Base-by-base conservation (phyloP, 2,797 vertebrate genomes). In the Staurois parvus region DNA sequence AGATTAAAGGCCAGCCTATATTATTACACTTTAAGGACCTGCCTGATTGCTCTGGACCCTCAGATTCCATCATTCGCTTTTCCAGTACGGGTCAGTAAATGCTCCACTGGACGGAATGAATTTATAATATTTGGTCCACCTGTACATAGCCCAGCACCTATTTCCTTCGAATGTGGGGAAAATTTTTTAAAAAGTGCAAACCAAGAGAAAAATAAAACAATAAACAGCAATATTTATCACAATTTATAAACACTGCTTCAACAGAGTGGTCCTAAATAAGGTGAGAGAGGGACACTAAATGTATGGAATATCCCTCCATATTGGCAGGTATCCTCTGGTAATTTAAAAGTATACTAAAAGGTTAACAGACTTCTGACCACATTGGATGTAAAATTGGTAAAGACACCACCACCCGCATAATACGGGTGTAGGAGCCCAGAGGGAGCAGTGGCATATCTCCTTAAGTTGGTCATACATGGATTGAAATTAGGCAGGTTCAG, bases 181-280 rank as follows among this genome's bases (percentile, higher is more conserved):
- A 73, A 26, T 59, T 13, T n/a, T n/a, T 28, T 29, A 72, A 32
- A 70, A 59, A 21, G 7, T 21, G n/a, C 3, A 8, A 7, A 59
- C 6, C 21, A 59, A 59, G 7, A 32, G 15, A 67, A 76, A 76
- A 24, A 28, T 3, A 76, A 4, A 24, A 29, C 8, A 76, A 4
- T 9, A 76, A 77, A 64, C 56, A n/a, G 12, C 12, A 28, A 17
- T 69, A 17, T 26, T 59, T 29, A 81, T 45, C 72, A 37, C 32
- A 62, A 2, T 72, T 81, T 21, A 79, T 24, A 79, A 79, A 79
- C 26, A 48, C 37, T 15, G 64, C 26, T 78, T 66, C 32, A 26
- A n/a, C 19, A 59, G 52, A 59, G 21, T 59, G 52, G 52, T 59
- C 52, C 52, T 24, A 59, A 59, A 52, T 52, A 52, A 52, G 48